Conservation (phyloP, 2,888 invertebrate genomes). For the Drosophila ezoana region DNA sequence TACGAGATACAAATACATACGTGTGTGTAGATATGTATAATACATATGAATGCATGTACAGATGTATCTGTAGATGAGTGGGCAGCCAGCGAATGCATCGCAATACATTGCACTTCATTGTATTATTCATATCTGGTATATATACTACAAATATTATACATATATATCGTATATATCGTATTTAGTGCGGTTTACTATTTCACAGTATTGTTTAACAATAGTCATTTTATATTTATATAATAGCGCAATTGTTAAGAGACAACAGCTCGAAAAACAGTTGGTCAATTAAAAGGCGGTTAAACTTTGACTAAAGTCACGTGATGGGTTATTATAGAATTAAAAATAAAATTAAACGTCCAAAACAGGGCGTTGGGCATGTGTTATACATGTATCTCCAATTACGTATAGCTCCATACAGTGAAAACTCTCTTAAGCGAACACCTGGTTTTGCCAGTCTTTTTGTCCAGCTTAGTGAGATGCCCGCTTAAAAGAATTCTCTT, state of each 20-base stretch:
- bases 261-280: conserved; percentile 10
- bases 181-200: conserved; percentile 51
- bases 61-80: conserved; percentile 27
- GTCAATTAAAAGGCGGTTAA: conserved; percentile 13
- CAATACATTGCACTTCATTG: conserved; percentile 23
- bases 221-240: conserved; percentile 32
- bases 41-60: neutral
- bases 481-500: too few relatives aligned
- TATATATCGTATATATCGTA: neutral
- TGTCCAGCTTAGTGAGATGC: too few relatives aligned
- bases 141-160: neutral
- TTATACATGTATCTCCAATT: neutral
- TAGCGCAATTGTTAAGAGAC: conserved; percentile 15
- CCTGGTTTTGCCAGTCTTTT: too few relatives aligned
- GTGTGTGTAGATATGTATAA: neutral
- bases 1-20: conserved; percentile 21
- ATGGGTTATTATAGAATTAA: conserved; percentile 2
- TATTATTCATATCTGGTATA: conserved; percentile 15
- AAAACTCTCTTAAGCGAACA: too few relatives aligned
- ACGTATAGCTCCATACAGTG: too few relatives aligned
- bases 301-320: conserved; percentile 34
- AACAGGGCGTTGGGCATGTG: neutral
- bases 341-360: neutral
- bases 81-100: conserved; percentile 43
- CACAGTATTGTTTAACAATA: conserved; percentile 55